phyloP scores from a whole-genome alignment of 2,113 vertebrate genomes.

The Atlantisia rogersi region DNA sequence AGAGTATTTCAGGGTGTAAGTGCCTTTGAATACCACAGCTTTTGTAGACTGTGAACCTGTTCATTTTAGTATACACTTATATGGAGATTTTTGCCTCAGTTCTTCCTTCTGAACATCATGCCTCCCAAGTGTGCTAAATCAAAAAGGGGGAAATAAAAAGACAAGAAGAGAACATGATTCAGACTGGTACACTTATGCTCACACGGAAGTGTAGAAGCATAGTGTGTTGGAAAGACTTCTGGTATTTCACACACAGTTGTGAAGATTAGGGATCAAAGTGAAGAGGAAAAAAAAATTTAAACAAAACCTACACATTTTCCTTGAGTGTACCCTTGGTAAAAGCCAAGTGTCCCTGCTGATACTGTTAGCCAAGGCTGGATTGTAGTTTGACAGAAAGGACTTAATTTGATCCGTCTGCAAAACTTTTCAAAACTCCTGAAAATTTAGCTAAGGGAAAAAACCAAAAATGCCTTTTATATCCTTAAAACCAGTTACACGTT shows the following conservation, averaged over 20 bases:
- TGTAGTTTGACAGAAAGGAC: neutral
- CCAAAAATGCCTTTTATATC: neutral
- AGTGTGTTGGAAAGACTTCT: neutral
- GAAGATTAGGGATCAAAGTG: neutral
- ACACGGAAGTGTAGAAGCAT: neutral
- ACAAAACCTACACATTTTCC: neutral
- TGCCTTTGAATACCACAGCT: neutral
- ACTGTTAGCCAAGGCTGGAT: neutral
- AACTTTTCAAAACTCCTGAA: neutral
- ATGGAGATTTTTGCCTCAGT: neutral
- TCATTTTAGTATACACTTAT: neutral
- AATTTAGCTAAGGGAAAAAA: neutral
- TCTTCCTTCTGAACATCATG: neutral
- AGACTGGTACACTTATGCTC: neutral
- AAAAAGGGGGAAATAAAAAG: slow-evolving; percentile 10
- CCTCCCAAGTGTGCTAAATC: neutral
- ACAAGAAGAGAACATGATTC: neutral
- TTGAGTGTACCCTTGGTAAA: neutral
- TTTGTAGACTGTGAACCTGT: neutral
- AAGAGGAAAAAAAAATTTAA: neutral
- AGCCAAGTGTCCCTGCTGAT: neutral
- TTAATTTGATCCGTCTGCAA: neutral
- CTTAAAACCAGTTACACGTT: neutral
- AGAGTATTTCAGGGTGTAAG: neutral
- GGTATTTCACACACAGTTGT: neutral